phyloP scores from a whole-genome alignment of 2,888 invertebrate species.

The Xestoiulus laeticollis region DNA sequence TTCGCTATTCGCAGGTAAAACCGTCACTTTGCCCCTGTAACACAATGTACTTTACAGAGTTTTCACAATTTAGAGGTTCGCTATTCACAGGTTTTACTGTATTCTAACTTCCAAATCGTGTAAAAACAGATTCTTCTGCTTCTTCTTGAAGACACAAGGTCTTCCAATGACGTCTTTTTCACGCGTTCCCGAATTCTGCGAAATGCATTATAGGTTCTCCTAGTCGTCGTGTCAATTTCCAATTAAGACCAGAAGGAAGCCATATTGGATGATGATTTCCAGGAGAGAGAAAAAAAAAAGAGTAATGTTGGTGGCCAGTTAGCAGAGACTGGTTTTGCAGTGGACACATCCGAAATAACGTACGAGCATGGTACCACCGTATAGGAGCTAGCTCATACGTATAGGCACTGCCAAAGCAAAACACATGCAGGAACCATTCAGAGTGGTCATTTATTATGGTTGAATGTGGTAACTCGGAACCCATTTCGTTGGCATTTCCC shows the following conservation, averaged over 20 bases:
- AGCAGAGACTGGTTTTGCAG: background rate
- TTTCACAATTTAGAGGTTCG: no score
- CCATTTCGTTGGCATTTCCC: conserved; percentile 52
- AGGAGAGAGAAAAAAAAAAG: background rate
- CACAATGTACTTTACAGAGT: no score
- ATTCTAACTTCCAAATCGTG: no score
- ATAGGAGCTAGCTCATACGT: background rate
- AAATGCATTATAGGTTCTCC: background rate
- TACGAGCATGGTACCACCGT: background rate
- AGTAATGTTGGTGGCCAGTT: background rate
- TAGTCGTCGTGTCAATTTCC: background rate
- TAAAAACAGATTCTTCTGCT: no score
- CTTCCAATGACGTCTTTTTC: background rate
- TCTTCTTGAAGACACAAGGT: no score
- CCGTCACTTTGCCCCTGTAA: no score
- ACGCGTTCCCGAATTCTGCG: background rate
- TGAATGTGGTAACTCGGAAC: conserved; percentile 44
- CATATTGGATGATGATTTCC: conserved; percentile 33
- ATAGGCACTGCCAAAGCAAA: background rate
- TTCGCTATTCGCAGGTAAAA: no score
- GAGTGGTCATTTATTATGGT: conserved; percentile 43
- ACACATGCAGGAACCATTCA: conserved; percentile 27
- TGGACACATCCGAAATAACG: background rate
- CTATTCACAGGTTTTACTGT: no score
- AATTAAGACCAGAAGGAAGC: conserved; percentile 20